These are phyloP conservation scores for Dendrocincla fuliginosa DNA, from an alignment of 2,797 vertebrate species.

Conservation along the genomic window DNA sequence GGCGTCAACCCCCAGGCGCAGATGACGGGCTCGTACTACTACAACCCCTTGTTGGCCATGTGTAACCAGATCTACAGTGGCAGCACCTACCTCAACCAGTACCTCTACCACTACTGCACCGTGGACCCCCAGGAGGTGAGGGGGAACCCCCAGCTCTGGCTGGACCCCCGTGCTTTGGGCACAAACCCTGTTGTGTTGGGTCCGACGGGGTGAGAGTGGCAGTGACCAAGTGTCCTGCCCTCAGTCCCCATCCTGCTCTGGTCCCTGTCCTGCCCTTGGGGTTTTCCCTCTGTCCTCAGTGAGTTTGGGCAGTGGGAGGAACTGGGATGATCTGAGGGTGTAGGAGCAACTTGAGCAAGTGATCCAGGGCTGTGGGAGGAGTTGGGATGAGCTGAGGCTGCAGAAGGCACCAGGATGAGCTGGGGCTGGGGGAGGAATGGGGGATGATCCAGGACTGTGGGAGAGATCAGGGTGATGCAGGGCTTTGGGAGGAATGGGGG, in stretches of 20 bases:
- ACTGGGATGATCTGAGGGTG: neutral
- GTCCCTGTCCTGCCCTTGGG: neutral
- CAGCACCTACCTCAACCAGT: slow-evolving; percentile 79
- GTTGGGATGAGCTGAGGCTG: neutral
- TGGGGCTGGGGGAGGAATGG: neutral
- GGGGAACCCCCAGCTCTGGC: neutral
- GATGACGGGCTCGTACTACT: slow-evolving; percentile 81
- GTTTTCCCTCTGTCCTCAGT: neutral
- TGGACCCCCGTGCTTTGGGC: too few species aligned
- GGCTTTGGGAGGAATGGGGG: neutral
- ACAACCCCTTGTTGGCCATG: slow-evolving; percentile 85
- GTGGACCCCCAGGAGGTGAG: slow-evolving; percentile 90
- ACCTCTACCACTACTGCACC: slow-evolving; percentile 88
- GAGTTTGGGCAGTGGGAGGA: neutral
- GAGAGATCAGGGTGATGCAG: neutral
- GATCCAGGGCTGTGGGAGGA: neutral
- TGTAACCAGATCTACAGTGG: slow-evolving; percentile 79
- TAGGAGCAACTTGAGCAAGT: neutral
- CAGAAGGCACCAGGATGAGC: neutral
- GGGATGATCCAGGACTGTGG: neutral
- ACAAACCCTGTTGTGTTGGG: neutral
- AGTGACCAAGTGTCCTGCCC: neutral
- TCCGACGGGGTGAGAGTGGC: fast-evolving
- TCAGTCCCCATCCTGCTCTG: neutral
- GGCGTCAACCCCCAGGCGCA: slow-evolving; percentile 89